Conservation (phyloP, 2,888 invertebrate genomes). For the Tetranychus truncatus region DNA sequence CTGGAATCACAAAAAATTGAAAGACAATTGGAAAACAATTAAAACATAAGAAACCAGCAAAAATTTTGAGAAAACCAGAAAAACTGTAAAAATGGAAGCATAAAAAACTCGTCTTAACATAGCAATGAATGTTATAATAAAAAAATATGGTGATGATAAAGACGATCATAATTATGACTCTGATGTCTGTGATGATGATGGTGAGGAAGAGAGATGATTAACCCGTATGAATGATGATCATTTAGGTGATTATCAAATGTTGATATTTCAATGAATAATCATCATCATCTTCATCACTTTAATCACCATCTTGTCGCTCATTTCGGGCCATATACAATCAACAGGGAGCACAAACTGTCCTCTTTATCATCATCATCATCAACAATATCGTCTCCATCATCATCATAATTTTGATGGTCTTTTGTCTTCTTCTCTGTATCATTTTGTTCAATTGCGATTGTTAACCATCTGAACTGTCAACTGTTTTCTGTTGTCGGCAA, state of each 20-base stretch:
- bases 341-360: not conserved
- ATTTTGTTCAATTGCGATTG: not conserved
- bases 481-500: not conserved
- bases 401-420: not conserved
- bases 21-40: not conserved
- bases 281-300: not conserved
- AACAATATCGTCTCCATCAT: not conserved
- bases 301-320: not conserved
- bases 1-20: no score
- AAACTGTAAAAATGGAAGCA: no score
- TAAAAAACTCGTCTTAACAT: no score
- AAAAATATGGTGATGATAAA: not conserved
- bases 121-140: no score
- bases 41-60: not conserved
- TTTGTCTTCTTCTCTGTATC: not conserved
- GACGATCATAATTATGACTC: not conserved
- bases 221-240: not conserved
- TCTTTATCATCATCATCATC: not conserved
- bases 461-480: constrained; percentile 1
- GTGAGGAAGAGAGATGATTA: not conserved
- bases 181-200: not conserved
- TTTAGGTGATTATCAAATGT: not conserved
- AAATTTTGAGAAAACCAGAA: no score
- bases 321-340: not conserved
- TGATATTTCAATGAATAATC: not conserved